Evolutionary conservation across 2,113 vertebrate genomes (phyloP).

Genomic region (Phylloscopus trochiloides): DNA sequence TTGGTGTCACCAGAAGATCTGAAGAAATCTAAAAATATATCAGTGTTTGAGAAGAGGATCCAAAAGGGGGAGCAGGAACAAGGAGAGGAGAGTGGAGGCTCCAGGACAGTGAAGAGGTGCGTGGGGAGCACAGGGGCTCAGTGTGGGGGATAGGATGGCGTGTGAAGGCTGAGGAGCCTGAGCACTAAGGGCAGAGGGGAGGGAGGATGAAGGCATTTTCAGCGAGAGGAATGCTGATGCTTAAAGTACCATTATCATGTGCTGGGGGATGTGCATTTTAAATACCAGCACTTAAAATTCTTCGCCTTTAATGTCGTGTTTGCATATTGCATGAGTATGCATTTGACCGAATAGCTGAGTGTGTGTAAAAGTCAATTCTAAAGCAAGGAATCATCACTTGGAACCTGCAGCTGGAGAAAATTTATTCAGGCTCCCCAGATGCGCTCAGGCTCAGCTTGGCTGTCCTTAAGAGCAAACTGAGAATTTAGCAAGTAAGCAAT

Average conservation of each 20-base stretch:
- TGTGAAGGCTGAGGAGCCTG: neutral
- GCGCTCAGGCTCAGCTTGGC: neutral
- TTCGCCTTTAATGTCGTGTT: neutral
- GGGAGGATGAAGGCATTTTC: neutral
- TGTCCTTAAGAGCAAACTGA: constrained; percentile 10
- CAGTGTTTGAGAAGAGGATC: neutral
- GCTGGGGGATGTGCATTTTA: constrained; percentile 8
- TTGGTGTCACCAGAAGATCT: neutral
- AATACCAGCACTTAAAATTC: neutral
- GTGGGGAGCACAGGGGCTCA: neutral
- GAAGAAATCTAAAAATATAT: neutral
- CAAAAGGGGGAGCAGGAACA: neutral
- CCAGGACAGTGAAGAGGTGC: fast-evolving
- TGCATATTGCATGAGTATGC: constrained; percentile 49
- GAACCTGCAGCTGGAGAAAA: constrained; percentile 57
- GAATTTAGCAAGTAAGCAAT: neutral
- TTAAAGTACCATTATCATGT: neutral
- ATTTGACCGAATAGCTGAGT: constrained; percentile 34
- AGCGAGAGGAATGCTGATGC: neutral
- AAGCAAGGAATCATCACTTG: constrained; percentile 40
- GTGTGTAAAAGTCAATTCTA: neutral
- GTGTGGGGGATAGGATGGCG: fast-evolving
- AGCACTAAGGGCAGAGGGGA: neutral
- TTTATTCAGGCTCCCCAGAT: constrained; percentile 20
- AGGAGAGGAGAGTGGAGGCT: neutral